Conservation (phyloP, 2,797 vertebrate species). For the Netta rufina region DNA sequence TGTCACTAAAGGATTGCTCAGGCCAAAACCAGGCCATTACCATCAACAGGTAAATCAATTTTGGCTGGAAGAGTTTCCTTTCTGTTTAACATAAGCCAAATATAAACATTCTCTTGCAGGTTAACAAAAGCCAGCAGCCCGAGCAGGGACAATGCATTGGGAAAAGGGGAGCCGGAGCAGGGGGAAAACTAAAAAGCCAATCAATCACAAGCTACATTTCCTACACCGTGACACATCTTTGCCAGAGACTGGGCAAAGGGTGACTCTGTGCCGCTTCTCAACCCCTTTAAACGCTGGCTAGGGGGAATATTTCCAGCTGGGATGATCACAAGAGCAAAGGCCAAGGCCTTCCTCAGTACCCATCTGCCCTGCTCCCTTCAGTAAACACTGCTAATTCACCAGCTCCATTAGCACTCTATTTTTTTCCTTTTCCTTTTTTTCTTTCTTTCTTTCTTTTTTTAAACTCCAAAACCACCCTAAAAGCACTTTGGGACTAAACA, state of each 20-base stretch:
- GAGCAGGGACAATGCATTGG: background rate
- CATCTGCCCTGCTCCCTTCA: background rate
- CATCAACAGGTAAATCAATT: slow-evolving; percentile 12
- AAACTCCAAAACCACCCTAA: background rate
- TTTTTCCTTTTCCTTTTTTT: background rate
- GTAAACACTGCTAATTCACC: background rate
- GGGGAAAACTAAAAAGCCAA: background rate
- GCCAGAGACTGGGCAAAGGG: background rate
- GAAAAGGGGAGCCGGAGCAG: background rate
- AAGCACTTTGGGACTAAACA: background rate
- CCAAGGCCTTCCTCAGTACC: rapidly evolving
- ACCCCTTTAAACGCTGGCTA: background rate
- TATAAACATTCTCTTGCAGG: background rate
- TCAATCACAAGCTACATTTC: background rate
- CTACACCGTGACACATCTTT: background rate
- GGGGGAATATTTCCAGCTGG: background rate
- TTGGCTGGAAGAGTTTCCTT: background rate
- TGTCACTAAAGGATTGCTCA: background rate
- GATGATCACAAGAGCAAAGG: background rate
- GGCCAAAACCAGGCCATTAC: background rate
- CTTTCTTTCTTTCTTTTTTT: no score
- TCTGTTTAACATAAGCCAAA: slow-evolving; percentile 32
- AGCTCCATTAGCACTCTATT: background rate
- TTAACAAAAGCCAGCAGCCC: slow-evolving; percentile 50
- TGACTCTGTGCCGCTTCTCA: background rate